These are phyloP conservation scores for Lasioglossum baleicum DNA, from an alignment of 1,140 invertebrate species.

Conservation along the genomic window DNA sequence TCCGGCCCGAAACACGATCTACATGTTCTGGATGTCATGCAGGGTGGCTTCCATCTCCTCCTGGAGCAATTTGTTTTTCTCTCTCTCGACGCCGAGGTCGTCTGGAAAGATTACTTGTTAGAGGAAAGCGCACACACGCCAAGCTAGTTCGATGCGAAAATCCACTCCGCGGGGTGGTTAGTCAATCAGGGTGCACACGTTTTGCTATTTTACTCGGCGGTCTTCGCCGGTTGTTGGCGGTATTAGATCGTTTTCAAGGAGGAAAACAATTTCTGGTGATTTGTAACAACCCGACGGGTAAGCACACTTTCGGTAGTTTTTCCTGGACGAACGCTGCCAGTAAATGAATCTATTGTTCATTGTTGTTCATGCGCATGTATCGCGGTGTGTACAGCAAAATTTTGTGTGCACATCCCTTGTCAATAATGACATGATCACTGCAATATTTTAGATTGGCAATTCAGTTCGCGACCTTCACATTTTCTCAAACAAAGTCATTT, in stretches of 20 bases:
- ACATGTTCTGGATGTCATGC: conserved; percentile 99
- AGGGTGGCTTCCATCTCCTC: conserved; percentile 99
- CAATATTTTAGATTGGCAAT: too few relatives aligned
- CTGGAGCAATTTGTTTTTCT: conserved; percentile 97
- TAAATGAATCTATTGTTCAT: too few relatives aligned
- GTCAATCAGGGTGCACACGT: conserved; percentile 3
- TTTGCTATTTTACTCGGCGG: conserved; percentile 30
- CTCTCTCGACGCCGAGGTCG: conserved; percentile 95
- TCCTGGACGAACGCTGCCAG: too few relatives aligned
- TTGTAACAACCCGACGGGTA: not conserved
- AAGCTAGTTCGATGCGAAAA: conserved; percentile 46
- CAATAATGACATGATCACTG: too few relatives aligned
- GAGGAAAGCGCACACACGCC: conserved; percentile 63
- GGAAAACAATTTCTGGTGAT: not conserved
- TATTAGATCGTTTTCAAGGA: not conserved
- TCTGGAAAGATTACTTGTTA: conserved; percentile 87
- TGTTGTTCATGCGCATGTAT: too few relatives aligned
- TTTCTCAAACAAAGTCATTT: too few relatives aligned
- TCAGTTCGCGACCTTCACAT: too few relatives aligned
- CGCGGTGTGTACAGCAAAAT: too few relatives aligned
- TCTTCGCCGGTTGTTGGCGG: not conserved
- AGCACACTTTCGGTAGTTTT: too few relatives aligned
- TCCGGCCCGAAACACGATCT: conserved; percentile 77
- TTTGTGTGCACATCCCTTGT: too few relatives aligned
- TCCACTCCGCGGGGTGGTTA: conserved; percentile 9